These are phyloP conservation scores for Myotis pilosus DNA, from an alignment of 2,797 vertebrate species.

Conservation along the genomic window DNA sequence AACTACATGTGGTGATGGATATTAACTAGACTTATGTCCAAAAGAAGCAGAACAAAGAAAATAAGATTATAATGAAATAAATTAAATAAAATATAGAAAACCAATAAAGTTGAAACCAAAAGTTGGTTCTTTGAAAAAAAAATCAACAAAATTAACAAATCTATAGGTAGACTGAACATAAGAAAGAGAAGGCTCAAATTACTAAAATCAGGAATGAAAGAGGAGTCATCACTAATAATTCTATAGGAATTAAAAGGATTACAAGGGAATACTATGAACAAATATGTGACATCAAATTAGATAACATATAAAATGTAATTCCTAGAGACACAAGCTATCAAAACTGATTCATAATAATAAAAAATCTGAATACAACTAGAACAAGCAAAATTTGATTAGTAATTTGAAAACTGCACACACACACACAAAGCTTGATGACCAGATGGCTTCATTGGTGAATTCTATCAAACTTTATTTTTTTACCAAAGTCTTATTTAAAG, in stretches of 20 bases:
- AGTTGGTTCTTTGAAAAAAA: not conserved
- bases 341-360: not conserved
- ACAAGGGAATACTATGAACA: not conserved
- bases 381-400: not conserved
- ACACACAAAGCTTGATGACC: not conserved
- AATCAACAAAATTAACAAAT: not conserved
- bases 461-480: not conserved
- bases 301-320: not conserved
- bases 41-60: not conserved
- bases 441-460: not conserved
- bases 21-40: not conserved
- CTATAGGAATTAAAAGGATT: not conserved
- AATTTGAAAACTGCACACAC: not conserved
- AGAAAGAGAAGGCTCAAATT: not conserved
- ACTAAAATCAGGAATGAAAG: not conserved
- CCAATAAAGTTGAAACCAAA: not conserved
- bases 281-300: not conserved
- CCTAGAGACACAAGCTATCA: not conserved
- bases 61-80: not conserved
- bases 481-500: not conserved
- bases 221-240: not conserved
- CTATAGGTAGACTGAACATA: not conserved
- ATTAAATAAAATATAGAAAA: not conserved
- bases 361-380: not conserved
- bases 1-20: not conserved